Conservation (phyloP, 2,797 vertebrate genomes). For the Eulemur rubriventer region DNA sequence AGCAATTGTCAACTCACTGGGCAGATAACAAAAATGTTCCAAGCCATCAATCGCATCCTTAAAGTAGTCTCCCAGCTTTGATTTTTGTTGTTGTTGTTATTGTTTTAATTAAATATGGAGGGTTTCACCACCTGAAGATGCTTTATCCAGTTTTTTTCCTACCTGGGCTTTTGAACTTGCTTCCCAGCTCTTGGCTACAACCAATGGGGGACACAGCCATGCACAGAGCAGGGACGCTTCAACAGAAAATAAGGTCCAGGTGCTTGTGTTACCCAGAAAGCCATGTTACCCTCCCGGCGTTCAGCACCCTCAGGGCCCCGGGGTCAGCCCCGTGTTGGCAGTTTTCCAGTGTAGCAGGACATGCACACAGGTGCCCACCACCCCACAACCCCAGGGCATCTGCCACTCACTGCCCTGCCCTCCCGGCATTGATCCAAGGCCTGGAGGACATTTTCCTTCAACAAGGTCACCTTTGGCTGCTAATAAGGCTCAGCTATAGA, state of each 20-base stretch:
- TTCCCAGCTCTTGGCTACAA: neutral
- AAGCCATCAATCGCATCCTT: neutral
- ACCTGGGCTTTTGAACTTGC: neutral
- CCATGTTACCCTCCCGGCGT: neutral
- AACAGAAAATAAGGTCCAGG: neutral
- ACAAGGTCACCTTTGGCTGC: constrained; percentile 63
- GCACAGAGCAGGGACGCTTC: neutral
- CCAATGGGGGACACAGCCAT: neutral
- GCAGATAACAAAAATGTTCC: neutral
- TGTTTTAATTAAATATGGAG: neutral
- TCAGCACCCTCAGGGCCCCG: fast-evolving
- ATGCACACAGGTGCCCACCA: neutral
- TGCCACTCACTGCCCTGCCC: neutral
- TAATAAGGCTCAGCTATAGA: constrained; percentile 53
- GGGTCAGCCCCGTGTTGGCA: neutral
- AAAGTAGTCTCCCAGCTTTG: neutral
- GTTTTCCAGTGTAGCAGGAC: neutral
- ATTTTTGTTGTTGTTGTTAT: neutral
- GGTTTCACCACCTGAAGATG: neutral
- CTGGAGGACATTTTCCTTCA: neutral
- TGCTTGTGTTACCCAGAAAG: neutral
- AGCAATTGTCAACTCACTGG: neutral
- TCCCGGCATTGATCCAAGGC: neutral
- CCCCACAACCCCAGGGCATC: neutral
- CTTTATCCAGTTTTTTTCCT: neutral